Conservation (phyloP, 2,113 vertebrate species). For the Coryphaenoides rupestris region DNA sequence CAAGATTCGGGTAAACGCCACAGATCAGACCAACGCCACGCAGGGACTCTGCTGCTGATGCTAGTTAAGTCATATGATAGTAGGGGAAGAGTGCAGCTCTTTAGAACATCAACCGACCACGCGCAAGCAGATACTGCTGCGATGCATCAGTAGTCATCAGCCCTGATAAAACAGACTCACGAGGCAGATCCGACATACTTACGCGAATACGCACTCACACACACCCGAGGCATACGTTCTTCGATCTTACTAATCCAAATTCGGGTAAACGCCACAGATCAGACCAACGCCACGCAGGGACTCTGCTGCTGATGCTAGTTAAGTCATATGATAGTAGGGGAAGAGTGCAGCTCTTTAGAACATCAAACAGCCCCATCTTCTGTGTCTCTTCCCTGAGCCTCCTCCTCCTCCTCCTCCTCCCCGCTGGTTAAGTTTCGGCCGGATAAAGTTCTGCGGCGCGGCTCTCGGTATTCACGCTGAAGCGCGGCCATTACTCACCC, state of each 20-base stretch:
- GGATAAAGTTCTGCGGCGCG: constrained; percentile 4
- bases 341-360: constrained; percentile 22
- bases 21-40: constrained; percentile 35
- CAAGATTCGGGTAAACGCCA: constrained; percentile 48
- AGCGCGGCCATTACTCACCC: constrained; percentile 35
- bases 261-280: constrained; percentile 45
- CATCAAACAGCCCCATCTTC: constrained; percentile 3
- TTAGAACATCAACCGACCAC: no score
- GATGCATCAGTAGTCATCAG: no score
- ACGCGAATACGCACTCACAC: no score
- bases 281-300: constrained; percentile 36
- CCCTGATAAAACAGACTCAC: no score
- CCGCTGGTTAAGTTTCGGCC: constrained; percentile 25
- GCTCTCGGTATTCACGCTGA: constrained; percentile 16
- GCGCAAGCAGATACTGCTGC: no score
- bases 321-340: constrained; percentile 21
- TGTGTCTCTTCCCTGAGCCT: background rate
- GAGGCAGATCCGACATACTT: no score
- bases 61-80: constrained; percentile 37
- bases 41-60: constrained; percentile 30
- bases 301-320: constrained; percentile 37
- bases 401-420: no score
- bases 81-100: constrained; percentile 14
- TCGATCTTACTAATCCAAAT: no score
- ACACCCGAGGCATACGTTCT: no score